Evolutionary conservation across 2,888 invertebrate genomes (phyloP).

Genomic region (Cephalotes varians): DNA sequence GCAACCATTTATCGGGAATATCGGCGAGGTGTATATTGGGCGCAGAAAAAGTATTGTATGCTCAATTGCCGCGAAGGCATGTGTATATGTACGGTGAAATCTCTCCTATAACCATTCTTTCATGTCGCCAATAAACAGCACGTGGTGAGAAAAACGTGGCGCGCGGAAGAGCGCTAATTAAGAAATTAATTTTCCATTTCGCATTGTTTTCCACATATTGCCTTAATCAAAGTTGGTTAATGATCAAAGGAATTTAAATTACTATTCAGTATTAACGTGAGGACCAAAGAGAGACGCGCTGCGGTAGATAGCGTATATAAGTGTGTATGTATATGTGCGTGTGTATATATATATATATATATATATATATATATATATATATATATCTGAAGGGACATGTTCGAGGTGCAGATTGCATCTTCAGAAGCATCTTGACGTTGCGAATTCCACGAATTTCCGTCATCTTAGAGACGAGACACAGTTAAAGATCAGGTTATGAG

Average conservation of each 20-base stretch:
- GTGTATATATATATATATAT: not conserved
- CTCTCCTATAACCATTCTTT: not conserved
- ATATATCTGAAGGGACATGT: conserved; percentile 25
- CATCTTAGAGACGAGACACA: conserved; percentile 48
- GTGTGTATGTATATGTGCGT: conserved; percentile 4
- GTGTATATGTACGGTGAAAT: not conserved
- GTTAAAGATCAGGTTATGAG: conserved; percentile 57
- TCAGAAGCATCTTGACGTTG: conserved; percentile 60
- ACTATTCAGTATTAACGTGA: conserved; percentile 63
- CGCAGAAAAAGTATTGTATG: not conserved
- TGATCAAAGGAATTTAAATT: conserved; percentile 74
- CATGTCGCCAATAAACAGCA: not conserved
- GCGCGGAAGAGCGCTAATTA: conserved; percentile 24
- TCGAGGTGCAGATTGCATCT: conserved; percentile 68
- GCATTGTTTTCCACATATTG: conserved; percentile 42
- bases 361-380: conserved; percentile 4
- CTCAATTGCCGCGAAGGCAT: not conserved
- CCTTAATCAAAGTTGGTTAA: conserved; percentile 66
- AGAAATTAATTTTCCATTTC: conserved; percentile 41
- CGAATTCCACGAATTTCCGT: conserved; percentile 62
- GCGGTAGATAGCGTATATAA: conserved; percentile 46
- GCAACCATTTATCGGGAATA: conserved; percentile 12
- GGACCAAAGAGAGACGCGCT: conserved; percentile 27
- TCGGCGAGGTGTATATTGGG: not conserved
- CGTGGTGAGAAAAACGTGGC: not conserved